Percentiles rank a stretch among this genome's conserved stretches.
phyloP scores from a whole-genome alignment of 2,888 invertebrate species.

The Periphyllus acericola region DNA sequence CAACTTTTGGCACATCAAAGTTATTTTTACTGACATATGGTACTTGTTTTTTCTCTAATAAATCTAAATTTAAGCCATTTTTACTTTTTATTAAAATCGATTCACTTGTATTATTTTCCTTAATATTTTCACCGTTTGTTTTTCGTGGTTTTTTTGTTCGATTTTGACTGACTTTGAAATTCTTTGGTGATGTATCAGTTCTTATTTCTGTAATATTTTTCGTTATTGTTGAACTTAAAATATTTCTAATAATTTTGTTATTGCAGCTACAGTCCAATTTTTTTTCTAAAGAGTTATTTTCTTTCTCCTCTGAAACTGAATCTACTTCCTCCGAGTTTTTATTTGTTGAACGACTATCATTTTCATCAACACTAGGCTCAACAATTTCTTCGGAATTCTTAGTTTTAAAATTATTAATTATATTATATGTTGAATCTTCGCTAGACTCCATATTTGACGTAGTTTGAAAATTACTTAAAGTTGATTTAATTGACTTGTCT shows the following conservation, averaged over 20 bases:
- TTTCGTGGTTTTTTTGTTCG: not conserved
- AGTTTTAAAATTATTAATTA: not conserved
- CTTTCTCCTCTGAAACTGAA: not conserved
- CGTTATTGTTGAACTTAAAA: slow-evolving; percentile 26
- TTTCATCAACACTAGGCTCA: not conserved
- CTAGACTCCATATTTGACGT: not conserved
- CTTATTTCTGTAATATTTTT: slow-evolving; percentile 49
- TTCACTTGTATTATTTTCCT: not conserved
- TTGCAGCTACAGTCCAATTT: not conserved
- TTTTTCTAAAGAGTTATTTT: not conserved
- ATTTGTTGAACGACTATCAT: not conserved
- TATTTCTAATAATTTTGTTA: slow-evolving; percentile 7
- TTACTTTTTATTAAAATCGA: not conserved
- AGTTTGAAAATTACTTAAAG: not conserved
- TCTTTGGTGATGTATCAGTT: not conserved
- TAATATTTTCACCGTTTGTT: not conserved
- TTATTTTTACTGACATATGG: not conserved
- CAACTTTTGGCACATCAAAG: not conserved
- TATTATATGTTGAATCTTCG: not conserved
- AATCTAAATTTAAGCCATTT: not conserved
- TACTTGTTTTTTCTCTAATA: not conserved
- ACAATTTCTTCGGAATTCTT: not conserved
- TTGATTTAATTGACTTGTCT: not conserved
- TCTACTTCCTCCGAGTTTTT: not conserved
- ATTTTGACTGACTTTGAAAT: not conserved